These are phyloP conservation scores for Zygothrica quintamaculata DNA, from an alignment of 2,888 invertebrate genomes.

Conservation along the genomic window DNA sequence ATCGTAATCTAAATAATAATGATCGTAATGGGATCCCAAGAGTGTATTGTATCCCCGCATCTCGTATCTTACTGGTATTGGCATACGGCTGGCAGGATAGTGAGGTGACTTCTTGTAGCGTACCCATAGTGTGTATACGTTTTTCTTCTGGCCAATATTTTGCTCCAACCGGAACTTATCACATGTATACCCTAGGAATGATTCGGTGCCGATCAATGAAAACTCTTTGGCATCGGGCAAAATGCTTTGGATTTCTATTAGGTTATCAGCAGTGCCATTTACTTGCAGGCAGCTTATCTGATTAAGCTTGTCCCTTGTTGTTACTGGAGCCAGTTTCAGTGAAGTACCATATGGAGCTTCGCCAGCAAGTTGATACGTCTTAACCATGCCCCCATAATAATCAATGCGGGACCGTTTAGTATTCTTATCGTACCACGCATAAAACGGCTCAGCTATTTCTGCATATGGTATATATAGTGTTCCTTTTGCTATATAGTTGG, in stretches of 20 bases:
- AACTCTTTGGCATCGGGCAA: slow-evolving; percentile 93
- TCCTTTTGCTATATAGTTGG: slow-evolving; percentile 91
- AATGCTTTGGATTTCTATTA: slow-evolving; percentile 90
- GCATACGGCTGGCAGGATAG: slow-evolving; percentile 84
- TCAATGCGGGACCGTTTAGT: slow-evolving; percentile 94
- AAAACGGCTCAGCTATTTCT: slow-evolving; percentile 96
- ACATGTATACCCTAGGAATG: slow-evolving; percentile 89
- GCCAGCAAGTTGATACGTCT: slow-evolving; percentile 91
- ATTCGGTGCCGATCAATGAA: slow-evolving; percentile 88
- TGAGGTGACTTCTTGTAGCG: slow-evolving; percentile 88
- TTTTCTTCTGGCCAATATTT: slow-evolving; percentile 91
- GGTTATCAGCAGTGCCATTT: slow-evolving; percentile 88
- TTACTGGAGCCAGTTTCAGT: slow-evolving; percentile 93
- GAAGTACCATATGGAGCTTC: slow-evolving; percentile 89
- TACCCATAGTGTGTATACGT: slow-evolving; percentile 95
- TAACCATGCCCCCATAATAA: slow-evolving; percentile 97
- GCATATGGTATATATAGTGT: slow-evolving; percentile 95
- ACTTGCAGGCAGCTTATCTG: slow-evolving; percentile 92
- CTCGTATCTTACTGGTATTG: slow-evolving; percentile 93
- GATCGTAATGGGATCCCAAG: slow-evolving; percentile 98
- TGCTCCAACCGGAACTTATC: slow-evolving; percentile 91
- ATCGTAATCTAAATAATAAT: slow-evolving; percentile 94
- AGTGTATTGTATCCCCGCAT: slow-evolving; percentile 97
- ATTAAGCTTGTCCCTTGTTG: slow-evolving; percentile 90
- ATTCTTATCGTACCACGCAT: slow-evolving; percentile 92